Evolutionary conservation across 1,140 invertebrate genomes (phyloP).

Genomic region (Vanessa tameamea): DNA sequence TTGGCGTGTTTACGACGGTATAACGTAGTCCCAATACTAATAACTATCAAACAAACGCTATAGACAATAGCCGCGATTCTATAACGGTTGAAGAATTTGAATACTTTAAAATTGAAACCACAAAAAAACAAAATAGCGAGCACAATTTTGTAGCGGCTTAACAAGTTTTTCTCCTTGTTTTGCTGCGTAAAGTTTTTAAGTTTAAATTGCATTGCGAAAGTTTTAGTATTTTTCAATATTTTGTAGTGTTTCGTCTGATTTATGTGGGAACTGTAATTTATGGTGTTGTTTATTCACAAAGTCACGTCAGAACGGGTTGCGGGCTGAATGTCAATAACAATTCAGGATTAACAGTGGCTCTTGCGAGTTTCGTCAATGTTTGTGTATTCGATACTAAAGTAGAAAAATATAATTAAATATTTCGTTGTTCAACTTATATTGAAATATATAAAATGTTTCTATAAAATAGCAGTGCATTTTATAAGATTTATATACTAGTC

Average conservation of each 20-base stretch:
- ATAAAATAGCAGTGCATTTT: too few relatives aligned
- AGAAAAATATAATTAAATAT: neutral
- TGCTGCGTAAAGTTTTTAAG: slow-evolving; percentile 27
- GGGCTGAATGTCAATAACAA: slow-evolving; percentile 54
- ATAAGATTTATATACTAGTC: too few relatives aligned
- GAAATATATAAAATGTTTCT: too few relatives aligned
- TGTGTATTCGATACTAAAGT: slow-evolving; percentile 38
- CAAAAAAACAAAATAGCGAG: slow-evolving; percentile 54
- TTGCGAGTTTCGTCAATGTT: slow-evolving; percentile 32
- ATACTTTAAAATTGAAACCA: slow-evolving; percentile 61
- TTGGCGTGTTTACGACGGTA: slow-evolving; percentile 47
- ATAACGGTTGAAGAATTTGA: slow-evolving; percentile 43
- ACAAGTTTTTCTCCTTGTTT: slow-evolving; percentile 35
- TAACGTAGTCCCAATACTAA: slow-evolving; percentile 45
- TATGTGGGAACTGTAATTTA: slow-evolving; percentile 22
- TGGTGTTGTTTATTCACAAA: slow-evolving; percentile 51
- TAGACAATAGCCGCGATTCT: slow-evolving; percentile 47
- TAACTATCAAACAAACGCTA: slow-evolving; percentile 43
- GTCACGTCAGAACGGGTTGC: slow-evolving; percentile 52
- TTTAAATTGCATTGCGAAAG: slow-evolving; percentile 24
- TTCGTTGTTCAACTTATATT: too few relatives aligned
- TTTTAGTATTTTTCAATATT: slow-evolving; percentile 34
- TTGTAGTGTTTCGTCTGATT: slow-evolving; percentile 22
- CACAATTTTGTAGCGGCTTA: slow-evolving; percentile 46
- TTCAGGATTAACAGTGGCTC: slow-evolving; percentile 47